A percentile compares a stretch with the other conserved stretches of the same genome.
Evolutionary conservation across 2,797 vertebrate genomes (phyloP).

Genomic region (Lepidocolaptes lacrymiger): DNA sequence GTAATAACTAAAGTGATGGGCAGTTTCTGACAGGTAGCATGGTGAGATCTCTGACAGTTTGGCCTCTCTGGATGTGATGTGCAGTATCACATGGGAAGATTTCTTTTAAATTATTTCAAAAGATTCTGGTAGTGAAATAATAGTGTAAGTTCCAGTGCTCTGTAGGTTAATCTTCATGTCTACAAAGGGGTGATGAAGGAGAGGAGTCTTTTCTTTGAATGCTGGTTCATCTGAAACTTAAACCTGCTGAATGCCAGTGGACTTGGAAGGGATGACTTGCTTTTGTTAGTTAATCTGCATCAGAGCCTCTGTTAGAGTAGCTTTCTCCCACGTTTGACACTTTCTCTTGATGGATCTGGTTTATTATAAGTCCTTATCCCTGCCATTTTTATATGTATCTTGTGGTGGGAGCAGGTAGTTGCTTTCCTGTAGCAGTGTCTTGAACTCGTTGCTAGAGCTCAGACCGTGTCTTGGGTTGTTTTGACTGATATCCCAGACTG

Average conservation of each 20-base stretch:
- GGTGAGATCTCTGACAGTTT: background rate
- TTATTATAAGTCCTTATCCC: background rate
- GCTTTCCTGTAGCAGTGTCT: background rate
- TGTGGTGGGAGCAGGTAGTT: background rate
- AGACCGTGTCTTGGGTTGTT: background rate
- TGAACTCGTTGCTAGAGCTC: background rate
- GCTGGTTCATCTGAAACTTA: background rate
- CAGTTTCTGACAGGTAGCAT: background rate
- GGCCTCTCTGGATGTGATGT: background rate
- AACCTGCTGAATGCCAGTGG: background rate
- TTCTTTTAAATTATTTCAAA: background rate
- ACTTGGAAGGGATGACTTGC: background rate
- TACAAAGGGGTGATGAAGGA: background rate
- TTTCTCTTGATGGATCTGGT: background rate
- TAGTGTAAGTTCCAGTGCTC: background rate
- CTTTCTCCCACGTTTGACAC: background rate
- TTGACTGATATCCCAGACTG: background rate
- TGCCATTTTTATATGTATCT: background rate
- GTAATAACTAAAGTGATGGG: background rate
- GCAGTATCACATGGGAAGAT: background rate
- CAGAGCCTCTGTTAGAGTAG: background rate
- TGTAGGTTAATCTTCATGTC: background rate
- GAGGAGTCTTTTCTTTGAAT: background rate
- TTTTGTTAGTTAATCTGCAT: background rate
- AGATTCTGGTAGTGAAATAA: background rate